These are phyloP conservation scores for Cynodonichthys magdalenae DNA, from an alignment of 2,797 vertebrate species.

Conservation along the genomic window DNA sequence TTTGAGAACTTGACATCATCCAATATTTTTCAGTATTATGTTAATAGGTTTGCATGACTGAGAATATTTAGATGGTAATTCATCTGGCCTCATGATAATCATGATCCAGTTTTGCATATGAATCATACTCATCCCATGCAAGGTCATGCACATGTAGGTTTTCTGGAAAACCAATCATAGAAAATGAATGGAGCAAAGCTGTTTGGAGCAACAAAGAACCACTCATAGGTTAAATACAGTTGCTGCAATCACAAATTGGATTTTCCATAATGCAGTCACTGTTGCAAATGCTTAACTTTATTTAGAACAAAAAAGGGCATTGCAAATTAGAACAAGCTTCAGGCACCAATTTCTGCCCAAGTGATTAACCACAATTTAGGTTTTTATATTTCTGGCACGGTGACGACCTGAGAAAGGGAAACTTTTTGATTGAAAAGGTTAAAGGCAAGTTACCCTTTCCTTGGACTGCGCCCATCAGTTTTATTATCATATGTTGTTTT, in stretches of 20 bases:
- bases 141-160: conserved; percentile 65
- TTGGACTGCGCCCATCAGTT: conserved; percentile 25
- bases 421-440: conserved; percentile 51
- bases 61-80: conserved; percentile 56
- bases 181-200: conserved; percentile 65
- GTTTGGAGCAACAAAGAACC: conserved; percentile 57
- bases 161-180: conserved; percentile 69
- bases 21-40: conserved; percentile 7
- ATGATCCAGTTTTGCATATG: conserved; percentile 55
- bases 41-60: conserved; percentile 59
- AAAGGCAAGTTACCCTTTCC: conserved; percentile 49
- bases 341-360: conserved; percentile 62
- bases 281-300: conserved; percentile 71
- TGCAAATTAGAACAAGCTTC: conserved; percentile 63
- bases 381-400: conserved; percentile 66
- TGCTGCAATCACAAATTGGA: conserved; percentile 77
- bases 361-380: conserved; percentile 71
- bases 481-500: conserved; percentile 32
- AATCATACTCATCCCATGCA: conserved; percentile 69
- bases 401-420: conserved; percentile 53
- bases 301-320: conserved; percentile 70
- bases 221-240: conserved; percentile 67
- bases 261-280: conserved; percentile 70
- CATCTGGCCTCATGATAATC: conserved; percentile 49
- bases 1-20: conserved; percentile 9